Evolutionary conservation across 2,888 invertebrate species (phyloP), one percentile per base, ranked within the genome.

Genomic region (Venusia cambrica): DNA sequence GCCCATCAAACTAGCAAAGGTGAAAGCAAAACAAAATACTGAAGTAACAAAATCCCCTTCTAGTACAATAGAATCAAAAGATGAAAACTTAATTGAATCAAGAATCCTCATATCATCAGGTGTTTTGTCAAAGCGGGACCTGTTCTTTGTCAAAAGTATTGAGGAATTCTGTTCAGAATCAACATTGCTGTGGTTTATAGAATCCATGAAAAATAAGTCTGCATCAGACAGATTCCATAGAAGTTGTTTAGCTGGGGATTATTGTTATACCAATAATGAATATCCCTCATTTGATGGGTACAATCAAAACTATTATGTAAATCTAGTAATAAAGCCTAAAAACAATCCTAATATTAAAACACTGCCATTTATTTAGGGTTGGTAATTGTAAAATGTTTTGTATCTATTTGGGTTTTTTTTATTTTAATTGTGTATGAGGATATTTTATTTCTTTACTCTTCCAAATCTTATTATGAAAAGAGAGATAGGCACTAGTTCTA

Each of bases 161-260:
- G 60, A 63, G 41, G 45, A 44, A 4, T 33, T 34, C 26, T 25
- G 43, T 29, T 46, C 57, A 25, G 57, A 54, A 39, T 45, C 51
- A 10, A 62, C 54, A 13, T 38, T 70, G 7, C 10, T 65, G 12
- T 75, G 76, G 76, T 64, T 75, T 7, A 44, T 51, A 11, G 36
- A 48, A 6, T 48, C 31, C 14, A 27, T 51, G 14, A 39, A 38
- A 14, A 4, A 11, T 1, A 51, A 44, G 34, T 16, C 13, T 15
- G 2, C 16, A 20, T 17, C 26, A 8, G 8, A 22, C 17, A 26
- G 35, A 10, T 22, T 30, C 4, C 40, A 18, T 16, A 40, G 9
- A 27, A 40, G 49, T 14, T 50, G 50, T 29, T 16, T 50, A 14
- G 40, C 43, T 4, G 20, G 13, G 5, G 33, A 45, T 12, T 9